Conservation (phyloP, 1,140 invertebrate genomes). For the Chironomus tepperi region DNA sequence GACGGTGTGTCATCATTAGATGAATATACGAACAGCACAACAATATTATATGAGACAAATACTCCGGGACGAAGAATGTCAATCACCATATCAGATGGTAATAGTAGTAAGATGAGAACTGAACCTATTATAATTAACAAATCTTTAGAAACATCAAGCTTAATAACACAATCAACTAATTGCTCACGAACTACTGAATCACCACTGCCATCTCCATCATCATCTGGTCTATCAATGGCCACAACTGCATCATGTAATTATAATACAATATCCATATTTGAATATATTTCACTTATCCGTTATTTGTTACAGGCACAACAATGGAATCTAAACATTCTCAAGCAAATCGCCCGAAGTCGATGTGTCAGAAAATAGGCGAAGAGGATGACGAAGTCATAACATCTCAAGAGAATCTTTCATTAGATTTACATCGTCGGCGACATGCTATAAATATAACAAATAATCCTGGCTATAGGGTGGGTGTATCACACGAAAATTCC, state of each 20-base stretch:
- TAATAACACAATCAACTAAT: conserved; percentile 1
- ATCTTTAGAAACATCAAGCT: not conserved
- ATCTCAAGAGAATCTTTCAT: not conserved
- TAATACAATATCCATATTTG: not conserved
- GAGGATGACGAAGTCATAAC: not conserved
- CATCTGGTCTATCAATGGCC: not conserved
- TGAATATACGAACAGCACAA: conserved; percentile 15
- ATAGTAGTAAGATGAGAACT: not conserved
- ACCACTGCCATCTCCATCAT: not conserved
- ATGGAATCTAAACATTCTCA: conserved; percentile 4
- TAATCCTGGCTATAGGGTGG: conserved; percentile 38
- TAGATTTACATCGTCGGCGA: conserved; percentile 30
- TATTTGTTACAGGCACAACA: not conserved
- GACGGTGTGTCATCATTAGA: conserved; percentile 7
- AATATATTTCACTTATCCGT: not conserved
- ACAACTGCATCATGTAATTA: conserved; percentile 16
- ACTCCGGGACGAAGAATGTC: conserved; percentile 8
- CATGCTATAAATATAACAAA: conserved; percentile 40
- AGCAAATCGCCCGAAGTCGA: not conserved
- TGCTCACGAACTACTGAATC: not conserved
- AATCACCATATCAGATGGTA: conserved; percentile 15
- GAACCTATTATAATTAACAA: not conserved
- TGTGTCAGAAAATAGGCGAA: conserved; percentile 2
- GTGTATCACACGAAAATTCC: not conserved
- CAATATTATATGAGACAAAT: conserved; percentile 15